These are phyloP conservation scores for Climacteris rufus DNA, from an alignment of 2,113 vertebrate genomes.

Conservation along the genomic window DNA sequence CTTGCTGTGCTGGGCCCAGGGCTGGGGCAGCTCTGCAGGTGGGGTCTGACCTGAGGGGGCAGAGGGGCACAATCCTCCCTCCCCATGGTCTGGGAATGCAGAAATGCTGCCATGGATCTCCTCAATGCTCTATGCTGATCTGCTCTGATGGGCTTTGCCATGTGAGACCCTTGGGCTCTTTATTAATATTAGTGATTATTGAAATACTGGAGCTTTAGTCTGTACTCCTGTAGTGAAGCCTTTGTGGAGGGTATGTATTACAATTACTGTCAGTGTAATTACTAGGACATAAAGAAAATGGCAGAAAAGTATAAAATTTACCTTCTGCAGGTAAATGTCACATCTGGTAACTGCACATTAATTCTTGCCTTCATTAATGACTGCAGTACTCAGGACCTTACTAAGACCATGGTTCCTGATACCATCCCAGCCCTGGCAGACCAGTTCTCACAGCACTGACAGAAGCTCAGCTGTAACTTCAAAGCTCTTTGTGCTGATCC, in stretches of 20 bases:
- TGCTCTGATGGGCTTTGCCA: neutral
- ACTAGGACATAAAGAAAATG: neutral
- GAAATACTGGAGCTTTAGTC: neutral
- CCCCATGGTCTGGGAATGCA: neutral
- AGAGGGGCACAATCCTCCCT: neutral
- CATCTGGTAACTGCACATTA: neutral
- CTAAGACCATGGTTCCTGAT: too few relatives aligned
- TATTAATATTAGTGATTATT: accelerated
- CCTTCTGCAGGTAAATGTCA: neutral
- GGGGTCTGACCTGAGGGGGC: neutral
- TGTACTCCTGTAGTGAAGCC: neutral
- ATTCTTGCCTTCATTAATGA: neutral
- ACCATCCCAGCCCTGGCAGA: neutral
- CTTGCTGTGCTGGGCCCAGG: neutral
- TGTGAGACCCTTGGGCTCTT: neutral
- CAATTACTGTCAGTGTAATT: too few relatives aligned
- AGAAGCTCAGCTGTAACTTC: neutral
- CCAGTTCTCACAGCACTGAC: neutral
- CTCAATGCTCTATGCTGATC: neutral
- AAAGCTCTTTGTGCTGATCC: neutral
- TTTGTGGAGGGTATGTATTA: neutral
- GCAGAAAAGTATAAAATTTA: too few relatives aligned
- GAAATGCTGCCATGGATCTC: neutral
- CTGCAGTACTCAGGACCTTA: neutral
- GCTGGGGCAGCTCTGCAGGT: neutral